phyloP scores from a whole-genome alignment of 2,888 invertebrate genomes.

The Allygus modestus region DNA sequence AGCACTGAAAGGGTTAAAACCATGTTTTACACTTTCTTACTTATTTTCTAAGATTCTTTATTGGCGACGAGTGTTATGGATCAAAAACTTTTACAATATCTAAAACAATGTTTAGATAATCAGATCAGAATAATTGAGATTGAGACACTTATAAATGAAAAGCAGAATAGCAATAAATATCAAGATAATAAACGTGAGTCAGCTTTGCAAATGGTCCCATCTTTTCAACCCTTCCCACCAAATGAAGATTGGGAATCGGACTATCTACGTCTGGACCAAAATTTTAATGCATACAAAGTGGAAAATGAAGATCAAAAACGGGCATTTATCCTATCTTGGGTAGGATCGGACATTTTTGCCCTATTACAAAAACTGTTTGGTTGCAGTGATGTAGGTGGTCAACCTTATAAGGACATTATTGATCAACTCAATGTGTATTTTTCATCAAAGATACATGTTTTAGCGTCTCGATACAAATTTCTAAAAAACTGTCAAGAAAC shows the following conservation, averaged over 20 bases:
- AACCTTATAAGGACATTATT: not conserved
- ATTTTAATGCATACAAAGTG: too few relatives aligned
- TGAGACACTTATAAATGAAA: not conserved
- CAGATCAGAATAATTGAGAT: not conserved
- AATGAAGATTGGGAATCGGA: not conserved
- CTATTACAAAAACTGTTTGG: slow-evolving; percentile 10
- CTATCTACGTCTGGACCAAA: not conserved
- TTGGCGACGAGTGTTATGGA: not conserved
- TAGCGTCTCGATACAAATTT: slow-evolving; percentile 8
- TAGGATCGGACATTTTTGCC: not conserved
- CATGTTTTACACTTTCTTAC: too few relatives aligned
- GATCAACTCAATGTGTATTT: not conserved
- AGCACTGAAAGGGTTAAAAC: too few relatives aligned
- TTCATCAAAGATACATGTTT: not conserved
- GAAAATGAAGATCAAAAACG: too few relatives aligned
- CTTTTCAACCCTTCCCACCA: not conserved
- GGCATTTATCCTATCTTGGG: not conserved
- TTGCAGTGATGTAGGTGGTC: not conserved
- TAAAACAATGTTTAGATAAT: not conserved
- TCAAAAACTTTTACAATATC: not conserved
- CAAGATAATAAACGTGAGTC: not conserved
- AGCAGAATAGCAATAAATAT: not conserved
- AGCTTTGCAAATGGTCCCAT: not conserved
- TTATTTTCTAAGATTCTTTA: too few relatives aligned
- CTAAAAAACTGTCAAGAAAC: too few relatives aligned